These are phyloP conservation scores for Pteruthius melanotis DNA, from an alignment of 2,113 vertebrate genomes.

Conservation along the genomic window DNA sequence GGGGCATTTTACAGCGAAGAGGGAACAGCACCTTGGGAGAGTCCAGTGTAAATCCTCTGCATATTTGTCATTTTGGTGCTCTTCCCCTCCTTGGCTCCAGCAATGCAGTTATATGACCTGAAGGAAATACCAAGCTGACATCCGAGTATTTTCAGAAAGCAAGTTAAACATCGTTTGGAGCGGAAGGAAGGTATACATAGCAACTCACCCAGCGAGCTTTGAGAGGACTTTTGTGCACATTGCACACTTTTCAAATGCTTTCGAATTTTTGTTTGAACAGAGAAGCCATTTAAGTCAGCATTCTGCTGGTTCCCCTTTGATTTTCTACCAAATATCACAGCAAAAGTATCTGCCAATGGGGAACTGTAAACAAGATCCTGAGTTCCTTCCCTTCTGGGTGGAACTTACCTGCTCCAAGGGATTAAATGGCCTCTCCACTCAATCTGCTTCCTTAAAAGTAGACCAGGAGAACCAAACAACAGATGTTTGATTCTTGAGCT, in stretches of 20 bases:
- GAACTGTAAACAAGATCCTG: conserved; percentile 38
- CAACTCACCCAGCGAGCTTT: neutral
- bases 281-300: conserved; percentile 8
- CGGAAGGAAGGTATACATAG: neutral
- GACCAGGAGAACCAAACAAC: conserved; percentile 19
- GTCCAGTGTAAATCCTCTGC: neutral
- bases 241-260: neutral
- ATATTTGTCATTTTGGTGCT: neutral
- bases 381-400: conserved; percentile 51
- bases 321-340: conserved; percentile 53
- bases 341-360: conserved; percentile 14
- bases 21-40: neutral
- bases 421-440: conserved; percentile 5
- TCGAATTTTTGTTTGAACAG: neutral
- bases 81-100: neutral
- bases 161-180: conserved; percentile 25
- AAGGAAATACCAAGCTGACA: conserved; percentile 44
- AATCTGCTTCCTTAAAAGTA: conserved; percentile 38
- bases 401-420: conserved; percentile 39
- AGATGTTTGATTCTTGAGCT: conserved; percentile 24
- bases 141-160: conserved; percentile 24
- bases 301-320: conserved; percentile 23
- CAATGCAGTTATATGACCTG: neutral
- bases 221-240: neutral
- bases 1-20: neutral